Evolutionary conservation across 2,888 invertebrate species (phyloP), one percentile per base, ranked within the genome.

Genomic region (Drosophila nr. medialis): DNA sequence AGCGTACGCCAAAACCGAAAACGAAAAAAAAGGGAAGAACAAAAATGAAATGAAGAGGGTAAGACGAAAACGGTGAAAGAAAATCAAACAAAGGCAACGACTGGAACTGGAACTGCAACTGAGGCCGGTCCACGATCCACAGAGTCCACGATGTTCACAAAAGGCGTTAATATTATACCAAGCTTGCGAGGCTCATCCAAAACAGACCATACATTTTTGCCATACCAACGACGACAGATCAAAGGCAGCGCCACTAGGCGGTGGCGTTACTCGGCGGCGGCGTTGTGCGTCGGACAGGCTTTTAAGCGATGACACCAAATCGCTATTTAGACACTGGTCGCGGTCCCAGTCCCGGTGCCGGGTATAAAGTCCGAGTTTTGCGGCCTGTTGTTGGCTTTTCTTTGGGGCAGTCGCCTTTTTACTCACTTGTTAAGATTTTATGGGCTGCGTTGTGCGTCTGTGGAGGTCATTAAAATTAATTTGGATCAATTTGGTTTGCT

Each of bases 271-370:
- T 80, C 75, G 65, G 82, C 77, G 65, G 62, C 74, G 64, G 73
- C 72, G 71, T 83, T 78, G 81, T 80, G 83, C 77, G 83, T 75
- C 69, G 90, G 90, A 90, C 92, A 92, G 92, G 92, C 92, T 92
- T 92, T 92, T 92, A 92, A 91, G 90, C 89, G 91, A 91, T 90
- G 92, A 92, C 92, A 92, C 91, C 92, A 90, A 92, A 92, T 92
- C 90, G 92, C 92, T 92, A 92, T 92, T 92, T 92, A 91, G 92
- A 86, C 87, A 82, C 87, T 87, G 85, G 65, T 61, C 58, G 49
- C 53, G 53, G 29, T 18, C 59, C 13, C 45, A 21, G 21, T 21
- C 21, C 82, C 81, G 83, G 63, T 61, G 30, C 36, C 29, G 36
- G 21, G 40, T 11, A 18, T 24, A 24, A 50, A 50, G 53, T 42